Evolutionary conservation across 2,888 invertebrate species (phyloP), one percentile per base, ranked within the genome.

Genomic region (Synergus japonicus): DNA sequence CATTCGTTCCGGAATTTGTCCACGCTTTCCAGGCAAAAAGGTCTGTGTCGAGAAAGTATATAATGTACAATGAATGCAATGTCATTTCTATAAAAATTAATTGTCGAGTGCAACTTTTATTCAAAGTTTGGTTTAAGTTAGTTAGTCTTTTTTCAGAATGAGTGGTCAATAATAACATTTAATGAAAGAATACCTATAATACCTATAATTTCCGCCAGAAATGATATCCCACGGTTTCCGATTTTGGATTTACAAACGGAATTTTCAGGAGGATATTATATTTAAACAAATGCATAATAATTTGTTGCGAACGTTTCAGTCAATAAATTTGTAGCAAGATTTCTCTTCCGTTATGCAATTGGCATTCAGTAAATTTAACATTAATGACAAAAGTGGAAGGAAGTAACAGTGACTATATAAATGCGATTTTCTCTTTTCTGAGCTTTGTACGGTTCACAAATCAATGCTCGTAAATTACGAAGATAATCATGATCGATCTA

Each of bases 401-500:
- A 69, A 69, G 49, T 29, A 69, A 15, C 49, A 46, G 15, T n/a
- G 18, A 0, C 29, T 69, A 29, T 69, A 29, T 69, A 69, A 15
- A 22, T 76, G 67, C 65, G 37, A 60, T 85, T 85, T 86, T 82
- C 83, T 80, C 43, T 73, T 73, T 46, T 58, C 81, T 66, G 79
- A 79, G 76, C 78, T 81, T 79, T 22, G 1, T 79, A 78, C 79
- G 79, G 58, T 76, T 81, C 76, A 79, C 66, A 82, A 69, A 82
- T 82, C 54, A 65, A 46, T 13, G 78, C 78, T 78, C 76, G 84
- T 85, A 85, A 85, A 83, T 85, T 85, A 86, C 80, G 54, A 29
- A 37, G 29, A 78, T 79, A 85, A 85, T 86, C 82, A 81, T 82
- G 85, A 85, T 85, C 86, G 83, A 86, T 83, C 83, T 82, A 80